Conservation (phyloP, 2,797 vertebrate species). For the Pangasius krempfi region DNA sequence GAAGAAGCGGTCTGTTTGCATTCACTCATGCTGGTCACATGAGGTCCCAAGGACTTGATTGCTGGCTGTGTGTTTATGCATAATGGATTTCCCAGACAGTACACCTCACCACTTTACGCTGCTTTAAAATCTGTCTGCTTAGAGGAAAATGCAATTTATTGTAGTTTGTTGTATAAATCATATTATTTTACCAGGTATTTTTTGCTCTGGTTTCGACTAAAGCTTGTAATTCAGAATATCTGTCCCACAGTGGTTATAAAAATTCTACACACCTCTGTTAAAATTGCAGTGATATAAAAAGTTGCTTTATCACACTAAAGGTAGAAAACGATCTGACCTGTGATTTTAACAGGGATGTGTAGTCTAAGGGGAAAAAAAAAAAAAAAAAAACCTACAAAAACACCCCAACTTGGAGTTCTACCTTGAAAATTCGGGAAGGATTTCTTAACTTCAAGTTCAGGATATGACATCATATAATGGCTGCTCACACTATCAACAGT, state of each 20-base stretch:
- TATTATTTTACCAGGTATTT: not conserved
- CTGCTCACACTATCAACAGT: not conserved
- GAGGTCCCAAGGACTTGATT: not conserved
- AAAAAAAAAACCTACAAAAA: too few species aligned
- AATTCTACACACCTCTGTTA: not conserved
- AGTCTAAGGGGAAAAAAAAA: too few species aligned
- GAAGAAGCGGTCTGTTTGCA: slow-evolving; percentile 80
- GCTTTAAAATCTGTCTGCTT: not conserved
- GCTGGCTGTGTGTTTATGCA: not conserved
- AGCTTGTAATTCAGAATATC: not conserved
- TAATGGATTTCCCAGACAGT: not conserved
- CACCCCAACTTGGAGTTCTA: not conserved
- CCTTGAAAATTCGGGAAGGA: not conserved
- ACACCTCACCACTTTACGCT: not conserved
- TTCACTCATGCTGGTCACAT: not conserved
- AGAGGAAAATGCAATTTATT: not conserved
- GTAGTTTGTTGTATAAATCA: not conserved
- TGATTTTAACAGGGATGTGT: too few species aligned
- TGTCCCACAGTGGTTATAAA: not conserved
- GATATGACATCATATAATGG: not conserved
- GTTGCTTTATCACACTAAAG: too few species aligned
- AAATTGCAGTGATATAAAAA: not conserved
- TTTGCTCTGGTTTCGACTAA: not conserved
- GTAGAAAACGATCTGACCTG: too few species aligned
- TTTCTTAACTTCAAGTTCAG: not conserved